Evolutionary conservation across 2,888 invertebrate genomes (phyloP).

Genomic region (Mayetiola destructor): DNA sequence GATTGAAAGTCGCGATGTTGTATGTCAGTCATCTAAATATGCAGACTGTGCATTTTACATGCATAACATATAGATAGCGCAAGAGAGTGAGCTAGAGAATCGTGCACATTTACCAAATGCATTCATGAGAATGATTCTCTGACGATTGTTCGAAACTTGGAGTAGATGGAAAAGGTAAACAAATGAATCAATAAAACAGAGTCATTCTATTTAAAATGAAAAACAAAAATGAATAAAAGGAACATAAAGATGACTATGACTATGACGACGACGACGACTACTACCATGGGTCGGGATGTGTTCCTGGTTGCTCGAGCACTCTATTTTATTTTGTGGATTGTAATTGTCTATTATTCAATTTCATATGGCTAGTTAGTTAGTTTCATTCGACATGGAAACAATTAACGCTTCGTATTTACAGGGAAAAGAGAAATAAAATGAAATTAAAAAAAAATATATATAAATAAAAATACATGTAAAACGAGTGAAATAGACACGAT

Average conservation of each 20-base stretch:
- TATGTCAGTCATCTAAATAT: conserved; percentile 11
- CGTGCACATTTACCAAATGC: conserved; percentile 1
- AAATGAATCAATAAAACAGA: background rate
- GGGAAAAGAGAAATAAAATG: background rate
- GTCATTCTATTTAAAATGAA: conserved; percentile 2
- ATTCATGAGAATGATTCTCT: too few relatives aligned
- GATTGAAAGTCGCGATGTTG: background rate
- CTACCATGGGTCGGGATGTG: too few relatives aligned
- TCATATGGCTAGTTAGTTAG: conserved; percentile 6
- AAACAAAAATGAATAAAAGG: too few relatives aligned
- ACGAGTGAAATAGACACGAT: too few relatives aligned
- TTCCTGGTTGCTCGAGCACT: too few relatives aligned
- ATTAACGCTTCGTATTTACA: background rate
- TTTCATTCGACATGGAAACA: conserved; percentile 1
- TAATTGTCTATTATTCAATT: conserved; percentile 8
- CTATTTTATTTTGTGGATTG: background rate
- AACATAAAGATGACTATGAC: background rate
- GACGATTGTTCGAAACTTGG: too few relatives aligned
- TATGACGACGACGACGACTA: too few relatives aligned
- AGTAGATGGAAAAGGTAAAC: background rate
- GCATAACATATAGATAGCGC: too few relatives aligned
- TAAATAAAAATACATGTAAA: too few relatives aligned
- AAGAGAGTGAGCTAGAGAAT: too few relatives aligned
- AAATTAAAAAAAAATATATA: background rate
- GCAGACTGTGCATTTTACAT: too few relatives aligned